Evolutionary conservation across 1,140 invertebrate genomes (phyloP), one percentile per base, ranked within the genome.

Genomic region (Polypedilum pembai): DNA sequence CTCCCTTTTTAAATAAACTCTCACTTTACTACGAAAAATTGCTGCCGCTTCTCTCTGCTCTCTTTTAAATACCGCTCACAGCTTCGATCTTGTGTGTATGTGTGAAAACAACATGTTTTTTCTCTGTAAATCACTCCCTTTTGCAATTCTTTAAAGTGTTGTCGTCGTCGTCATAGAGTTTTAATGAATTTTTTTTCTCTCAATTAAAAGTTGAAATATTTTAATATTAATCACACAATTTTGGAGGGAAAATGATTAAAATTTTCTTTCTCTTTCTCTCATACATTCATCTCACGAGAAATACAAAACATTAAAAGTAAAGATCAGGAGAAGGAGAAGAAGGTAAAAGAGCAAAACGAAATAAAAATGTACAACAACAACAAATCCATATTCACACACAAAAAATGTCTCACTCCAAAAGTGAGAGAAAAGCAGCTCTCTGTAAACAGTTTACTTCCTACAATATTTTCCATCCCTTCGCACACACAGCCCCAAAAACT

Each of bases 281-380:
- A 56, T 15, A 56, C 45, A 15, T 12, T 56, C 45, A 56, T 56
- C 12, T n/a, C 12, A 56, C n/a, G 45, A 56, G 12, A 56, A 8
- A 33, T 33, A 33, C 24, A 33, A 33, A 33, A 1, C 5, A 5
- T 33, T 3, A 33, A 56, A 12, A 56, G 45, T 12, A n/a, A n/a
- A n/a, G 45, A 33, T 5, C 1, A 33, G 8, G 45, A 56, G 8
- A 12, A 56, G 45, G 4, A 56, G 41, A 45, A 45, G 41, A 1
- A 45, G 24, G 41, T n/a, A 69, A 69, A 69, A 69, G 18, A 56
- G n/a, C 10, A 69, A 69, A 18, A 18, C 20, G 65, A 69, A 69
- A 69, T 20, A 69, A 69, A 69, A 69, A 69, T 20, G 65, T 69
- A 69, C 65, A 69, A 69, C 65, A 69, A 69, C 65, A 69, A 69